Conservation (phyloP, 2,797 vertebrate genomes). For the Glyptemys insculpta region DNA sequence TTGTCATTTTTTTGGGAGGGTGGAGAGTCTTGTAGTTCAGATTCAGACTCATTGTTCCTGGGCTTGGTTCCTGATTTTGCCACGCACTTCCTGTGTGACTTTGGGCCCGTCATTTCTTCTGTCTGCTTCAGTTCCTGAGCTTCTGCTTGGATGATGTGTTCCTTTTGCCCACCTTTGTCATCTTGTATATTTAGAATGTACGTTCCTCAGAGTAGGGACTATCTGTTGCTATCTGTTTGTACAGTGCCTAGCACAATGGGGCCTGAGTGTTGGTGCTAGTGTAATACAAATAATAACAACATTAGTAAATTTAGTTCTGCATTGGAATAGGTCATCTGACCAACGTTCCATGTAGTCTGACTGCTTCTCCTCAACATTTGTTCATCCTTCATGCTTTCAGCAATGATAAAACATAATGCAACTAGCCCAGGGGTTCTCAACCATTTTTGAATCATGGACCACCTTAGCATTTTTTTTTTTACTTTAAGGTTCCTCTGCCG, state of each 20-base stretch:
- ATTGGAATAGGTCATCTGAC: background rate
- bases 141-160: background rate
- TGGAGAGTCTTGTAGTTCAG: too few relatives aligned
- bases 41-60: background rate
- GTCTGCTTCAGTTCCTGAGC: background rate
- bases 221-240: background rate
- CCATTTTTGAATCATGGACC: background rate
- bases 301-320: background rate
- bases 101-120: too few relatives aligned
- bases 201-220: background rate
- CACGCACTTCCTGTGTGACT: background rate
- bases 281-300: background rate
- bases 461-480: background rate
- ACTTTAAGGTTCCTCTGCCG: background rate
- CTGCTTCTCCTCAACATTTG: background rate
- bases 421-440: background rate
- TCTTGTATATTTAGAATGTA: background rate
- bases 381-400: background rate
- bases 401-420: background rate
- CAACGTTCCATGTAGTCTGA: background rate
- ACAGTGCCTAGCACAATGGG: background rate
- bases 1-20: background rate
- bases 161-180: background rate
- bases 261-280: too few relatives aligned
- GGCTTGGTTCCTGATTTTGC: background rate